Percentiles rank a stretch among this genome's conserved stretches.
Evolutionary conservation across 2,797 vertebrate species (phyloP).

Genomic region (Pogoniulus pusillus): DNA sequence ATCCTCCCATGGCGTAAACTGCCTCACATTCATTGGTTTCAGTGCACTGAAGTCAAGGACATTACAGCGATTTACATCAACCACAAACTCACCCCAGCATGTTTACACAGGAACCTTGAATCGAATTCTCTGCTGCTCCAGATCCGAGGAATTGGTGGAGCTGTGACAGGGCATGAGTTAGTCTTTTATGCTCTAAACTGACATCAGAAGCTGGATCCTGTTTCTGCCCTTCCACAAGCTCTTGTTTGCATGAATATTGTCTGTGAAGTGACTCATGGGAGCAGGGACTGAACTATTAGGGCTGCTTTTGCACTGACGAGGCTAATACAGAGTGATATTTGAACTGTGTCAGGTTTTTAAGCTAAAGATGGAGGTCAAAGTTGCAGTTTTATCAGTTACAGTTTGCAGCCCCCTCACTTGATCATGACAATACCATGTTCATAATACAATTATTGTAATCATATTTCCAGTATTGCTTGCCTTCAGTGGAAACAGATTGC

Average conservation of each 20-base stretch:
- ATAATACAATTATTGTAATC: constrained; percentile 62
- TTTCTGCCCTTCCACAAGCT: constrained; percentile 26
- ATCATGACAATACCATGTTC: constrained; percentile 47
- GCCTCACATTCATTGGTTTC: not conserved
- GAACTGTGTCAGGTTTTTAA: constrained; percentile 50
- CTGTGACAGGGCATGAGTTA: not conserved
- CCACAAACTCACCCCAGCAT: not conserved
- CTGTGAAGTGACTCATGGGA: constrained; percentile 39
- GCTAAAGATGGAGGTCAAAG: constrained; percentile 67
- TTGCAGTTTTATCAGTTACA: constrained; percentile 70
- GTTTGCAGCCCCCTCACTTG: constrained; percentile 71
- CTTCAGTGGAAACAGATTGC: constrained; percentile 71
- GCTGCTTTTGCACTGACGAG: constrained; percentile 52
- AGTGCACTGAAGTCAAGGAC: not conserved
- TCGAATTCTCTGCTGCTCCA: not conserved
- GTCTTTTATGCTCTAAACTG: not conserved
- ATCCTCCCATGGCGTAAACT: not conserved
- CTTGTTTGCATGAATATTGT: constrained; percentile 41
- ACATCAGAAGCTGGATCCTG: constrained; percentile 44
- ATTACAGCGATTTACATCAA: constrained; percentile 5
- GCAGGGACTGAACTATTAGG: not conserved
- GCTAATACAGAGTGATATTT: constrained; percentile 58
- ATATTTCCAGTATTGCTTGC: constrained; percentile 59
- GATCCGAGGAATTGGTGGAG: not conserved
- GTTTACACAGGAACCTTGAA: constrained; percentile 53